Conservation (phyloP, 2,113 vertebrate species). For the Oncorhynchus nerka region DNA sequence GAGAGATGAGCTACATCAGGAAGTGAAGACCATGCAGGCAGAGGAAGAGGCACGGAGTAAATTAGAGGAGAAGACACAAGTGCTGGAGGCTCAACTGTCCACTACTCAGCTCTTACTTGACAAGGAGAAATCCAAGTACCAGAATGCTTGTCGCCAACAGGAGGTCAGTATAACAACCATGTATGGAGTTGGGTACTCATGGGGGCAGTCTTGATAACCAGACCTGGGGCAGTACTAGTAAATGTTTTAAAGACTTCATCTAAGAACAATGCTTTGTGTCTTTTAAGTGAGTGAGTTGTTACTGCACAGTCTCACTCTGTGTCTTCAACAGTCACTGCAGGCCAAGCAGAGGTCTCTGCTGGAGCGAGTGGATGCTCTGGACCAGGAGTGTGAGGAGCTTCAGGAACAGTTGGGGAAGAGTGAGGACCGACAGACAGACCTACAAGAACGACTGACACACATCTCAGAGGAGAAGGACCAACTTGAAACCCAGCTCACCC, state of each 20-base stretch:
- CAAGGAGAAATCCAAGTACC: conserved; percentile 83
- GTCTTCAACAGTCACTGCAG: conserved; percentile 78
- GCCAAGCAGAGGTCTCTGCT: conserved; percentile 82
- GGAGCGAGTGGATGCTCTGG: conserved; percentile 79
- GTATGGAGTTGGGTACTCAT: neutral
- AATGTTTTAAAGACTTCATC: neutral
- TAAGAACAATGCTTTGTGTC: neutral
- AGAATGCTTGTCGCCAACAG: conserved; percentile 79
- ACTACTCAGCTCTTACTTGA: conserved; percentile 71
- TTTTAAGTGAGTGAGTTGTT: conserved; percentile 6
- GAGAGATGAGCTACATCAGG: conserved; percentile 65
- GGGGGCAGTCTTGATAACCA: neutral
- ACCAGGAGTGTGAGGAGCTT: conserved; percentile 82
- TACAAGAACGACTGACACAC: conserved; percentile 64
- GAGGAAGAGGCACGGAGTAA: conserved; percentile 56
- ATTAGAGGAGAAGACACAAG: conserved; percentile 74
- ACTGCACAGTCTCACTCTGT: neutral
- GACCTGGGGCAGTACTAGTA: neutral
- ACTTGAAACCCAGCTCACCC: conserved; percentile 61
- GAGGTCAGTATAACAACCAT: conserved; percentile 76
- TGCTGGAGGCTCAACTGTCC: conserved; percentile 71
- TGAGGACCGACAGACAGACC: conserved; percentile 69
- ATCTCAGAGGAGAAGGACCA: conserved; percentile 63
- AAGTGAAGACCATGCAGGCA: conserved; percentile 56
- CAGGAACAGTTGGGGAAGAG: conserved; percentile 71